Conservation (phyloP, 2,888 invertebrate species). For the Ectemnius continuus region DNA sequence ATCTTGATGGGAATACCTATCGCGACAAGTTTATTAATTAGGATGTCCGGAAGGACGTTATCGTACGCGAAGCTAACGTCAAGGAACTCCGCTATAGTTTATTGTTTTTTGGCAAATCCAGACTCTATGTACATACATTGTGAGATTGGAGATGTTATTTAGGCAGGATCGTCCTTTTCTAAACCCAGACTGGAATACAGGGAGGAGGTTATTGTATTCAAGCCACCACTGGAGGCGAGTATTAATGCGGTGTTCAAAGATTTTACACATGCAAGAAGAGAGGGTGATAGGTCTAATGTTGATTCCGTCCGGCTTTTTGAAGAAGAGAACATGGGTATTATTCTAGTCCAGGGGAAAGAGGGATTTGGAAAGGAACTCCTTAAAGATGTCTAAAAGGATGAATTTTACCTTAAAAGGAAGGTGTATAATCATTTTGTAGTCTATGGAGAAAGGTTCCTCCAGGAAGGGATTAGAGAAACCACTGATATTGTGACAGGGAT, state of each 20-base stretch:
- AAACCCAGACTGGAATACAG: too few relatives aligned
- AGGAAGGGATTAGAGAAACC: background rate
- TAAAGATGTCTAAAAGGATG: background rate
- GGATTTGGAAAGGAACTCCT: background rate
- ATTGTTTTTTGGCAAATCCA: background rate
- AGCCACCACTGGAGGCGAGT: too few relatives aligned
- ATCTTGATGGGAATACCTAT: background rate
- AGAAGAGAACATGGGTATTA: too few relatives aligned
- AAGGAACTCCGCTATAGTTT: background rate
- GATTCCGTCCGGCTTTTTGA: too few relatives aligned
- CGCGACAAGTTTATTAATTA: background rate
- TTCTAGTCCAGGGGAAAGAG: too few relatives aligned
- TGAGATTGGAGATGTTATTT: too few relatives aligned
- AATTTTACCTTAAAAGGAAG: background rate
- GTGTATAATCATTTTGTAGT: constrained; percentile 10
- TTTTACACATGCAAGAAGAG: too few relatives aligned
- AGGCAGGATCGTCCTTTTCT: too few relatives aligned
- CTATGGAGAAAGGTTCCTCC: background rate
- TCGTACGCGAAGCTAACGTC: constrained; percentile 14
- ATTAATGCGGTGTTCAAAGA: too few relatives aligned
- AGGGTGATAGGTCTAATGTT: too few relatives aligned
- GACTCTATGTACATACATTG: too few relatives aligned
- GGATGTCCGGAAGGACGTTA: background rate
- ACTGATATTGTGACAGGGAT: background rate
- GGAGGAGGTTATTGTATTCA: too few relatives aligned